Evolutionary conservation across 1,140 invertebrate genomes (phyloP).

Genomic region (Saccostrea cuccullata): DNA sequence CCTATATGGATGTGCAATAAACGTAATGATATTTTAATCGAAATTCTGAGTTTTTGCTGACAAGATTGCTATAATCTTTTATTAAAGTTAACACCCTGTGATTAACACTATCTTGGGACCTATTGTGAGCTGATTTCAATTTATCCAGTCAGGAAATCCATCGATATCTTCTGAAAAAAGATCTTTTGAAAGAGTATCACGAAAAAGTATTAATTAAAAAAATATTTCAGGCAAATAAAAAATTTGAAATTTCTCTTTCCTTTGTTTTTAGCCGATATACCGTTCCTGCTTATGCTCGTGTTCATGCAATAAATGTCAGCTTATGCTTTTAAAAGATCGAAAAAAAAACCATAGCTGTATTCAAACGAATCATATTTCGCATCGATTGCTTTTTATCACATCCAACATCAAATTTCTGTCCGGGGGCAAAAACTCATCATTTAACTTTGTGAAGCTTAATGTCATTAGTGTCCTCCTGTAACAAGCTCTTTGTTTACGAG

Average conservation of each 20-base stretch:
- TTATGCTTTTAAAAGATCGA: too few relatives aligned
- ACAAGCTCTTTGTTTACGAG: background rate
- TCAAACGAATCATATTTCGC: background rate
- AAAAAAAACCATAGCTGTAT: too few relatives aligned
- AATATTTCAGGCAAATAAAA: background rate
- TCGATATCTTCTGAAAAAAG: background rate
- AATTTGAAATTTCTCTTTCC: background rate
- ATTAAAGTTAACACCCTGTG: constrained; percentile 7
- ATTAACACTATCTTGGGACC: background rate
- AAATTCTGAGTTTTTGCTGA: constrained; percentile 31
- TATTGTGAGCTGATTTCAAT: background rate
- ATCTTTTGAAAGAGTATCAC: too few relatives aligned
- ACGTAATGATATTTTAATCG: constrained; percentile 29
- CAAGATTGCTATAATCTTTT: background rate
- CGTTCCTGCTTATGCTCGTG: background rate
- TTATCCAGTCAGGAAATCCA: background rate
- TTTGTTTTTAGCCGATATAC: background rate
- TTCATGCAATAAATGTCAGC: background rate
- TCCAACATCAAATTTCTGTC: background rate
- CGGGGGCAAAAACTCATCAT: background rate
- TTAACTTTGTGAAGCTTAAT: background rate
- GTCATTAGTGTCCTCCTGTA: background rate
- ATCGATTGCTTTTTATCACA: background rate
- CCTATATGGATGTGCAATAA: background rate
- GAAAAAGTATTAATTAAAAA: background rate